phyloP scores from a whole-genome alignment of 2,797 vertebrate species.

The Neoniphon sammara region DNA sequence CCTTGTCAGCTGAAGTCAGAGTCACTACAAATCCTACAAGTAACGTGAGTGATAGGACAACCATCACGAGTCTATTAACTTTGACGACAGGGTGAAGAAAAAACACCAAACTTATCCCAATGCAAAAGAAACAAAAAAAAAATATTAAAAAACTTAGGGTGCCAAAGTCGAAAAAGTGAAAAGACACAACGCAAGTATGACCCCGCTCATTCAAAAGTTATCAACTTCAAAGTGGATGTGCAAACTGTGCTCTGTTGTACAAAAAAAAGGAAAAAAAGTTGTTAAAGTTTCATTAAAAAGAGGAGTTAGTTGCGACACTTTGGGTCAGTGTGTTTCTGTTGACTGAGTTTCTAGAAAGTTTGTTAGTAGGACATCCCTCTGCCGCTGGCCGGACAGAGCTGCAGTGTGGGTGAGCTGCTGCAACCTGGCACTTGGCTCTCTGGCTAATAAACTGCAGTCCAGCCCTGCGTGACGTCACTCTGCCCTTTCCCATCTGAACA shows the following conservation, averaged over 20 bases:
- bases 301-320: constrained; percentile 73
- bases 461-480: constrained; percentile 83
- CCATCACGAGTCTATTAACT: constrained; percentile 87
- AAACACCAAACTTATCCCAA: constrained; percentile 63
- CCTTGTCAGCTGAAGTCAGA: constrained; percentile 87
- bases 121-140: constrained; percentile 27
- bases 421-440: constrained; percentile 74
- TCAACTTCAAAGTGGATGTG: constrained; percentile 31
- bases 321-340: constrained; percentile 67
- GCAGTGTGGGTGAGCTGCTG: constrained; percentile 68
- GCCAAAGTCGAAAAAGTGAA: not conserved
- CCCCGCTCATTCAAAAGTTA: constrained; percentile 62
- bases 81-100: constrained; percentile 41
- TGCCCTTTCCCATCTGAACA: constrained; percentile 51
- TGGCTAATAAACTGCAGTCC: constrained; percentile 82
- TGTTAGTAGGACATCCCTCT: constrained; percentile 69
- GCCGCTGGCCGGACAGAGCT: constrained; percentile 78
- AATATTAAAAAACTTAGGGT: not conserved
- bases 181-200: constrained; percentile 40
- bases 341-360: constrained; percentile 64
- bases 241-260: constrained; percentile 6
- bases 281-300: constrained; percentile 54
- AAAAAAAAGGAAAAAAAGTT: constrained; percentile 49
- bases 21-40: constrained; percentile 80
- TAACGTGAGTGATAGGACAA: constrained; percentile 87